A percentile compares a stretch with the other conserved stretches of the same genome.
These are phyloP conservation scores for Tragopan temminckii DNA, from an alignment of 2,797 vertebrate genomes.

Conservation along the genomic window DNA sequence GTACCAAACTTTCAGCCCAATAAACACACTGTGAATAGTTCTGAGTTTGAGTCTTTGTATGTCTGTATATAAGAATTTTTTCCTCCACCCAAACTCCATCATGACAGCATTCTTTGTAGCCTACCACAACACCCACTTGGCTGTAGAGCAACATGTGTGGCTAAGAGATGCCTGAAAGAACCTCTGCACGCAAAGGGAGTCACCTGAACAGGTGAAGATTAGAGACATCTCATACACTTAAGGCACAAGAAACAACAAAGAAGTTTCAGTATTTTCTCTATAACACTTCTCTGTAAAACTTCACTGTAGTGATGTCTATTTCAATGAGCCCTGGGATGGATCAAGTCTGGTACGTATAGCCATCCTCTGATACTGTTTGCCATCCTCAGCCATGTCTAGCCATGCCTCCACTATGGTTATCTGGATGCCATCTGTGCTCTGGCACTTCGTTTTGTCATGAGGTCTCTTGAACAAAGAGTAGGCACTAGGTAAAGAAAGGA, in stretches of 20 bases:
- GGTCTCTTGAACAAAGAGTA: neutral
- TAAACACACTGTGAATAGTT: neutral
- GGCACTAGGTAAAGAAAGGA: neutral
- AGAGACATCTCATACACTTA: neutral
- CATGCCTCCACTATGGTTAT: neutral
- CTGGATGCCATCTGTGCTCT: neutral
- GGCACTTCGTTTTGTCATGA: neutral
- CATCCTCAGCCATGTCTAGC: neutral
- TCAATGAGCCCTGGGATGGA: neutral
- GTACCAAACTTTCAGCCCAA: neutral
- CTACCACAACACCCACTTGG: neutral
- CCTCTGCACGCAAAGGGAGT: neutral
- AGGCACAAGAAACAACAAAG: neutral
- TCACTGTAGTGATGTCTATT: neutral
- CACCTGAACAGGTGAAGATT: neutral
- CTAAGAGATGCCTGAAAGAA: neutral
- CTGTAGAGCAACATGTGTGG: accelerated
- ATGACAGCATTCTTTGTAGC: neutral
- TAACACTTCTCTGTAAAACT: neutral
- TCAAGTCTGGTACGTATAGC: accelerated
- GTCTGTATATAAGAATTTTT: neutral
- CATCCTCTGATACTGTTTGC: neutral
- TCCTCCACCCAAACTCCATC: neutral
- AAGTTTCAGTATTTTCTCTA: neutral
- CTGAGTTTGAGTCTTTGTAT: neutral